A percentile compares a stretch with the other conserved stretches of the same genome.
phyloP scores from a whole-genome alignment of 2,797 vertebrate genomes.

The Enteromius unitaeniatus region DNA sequence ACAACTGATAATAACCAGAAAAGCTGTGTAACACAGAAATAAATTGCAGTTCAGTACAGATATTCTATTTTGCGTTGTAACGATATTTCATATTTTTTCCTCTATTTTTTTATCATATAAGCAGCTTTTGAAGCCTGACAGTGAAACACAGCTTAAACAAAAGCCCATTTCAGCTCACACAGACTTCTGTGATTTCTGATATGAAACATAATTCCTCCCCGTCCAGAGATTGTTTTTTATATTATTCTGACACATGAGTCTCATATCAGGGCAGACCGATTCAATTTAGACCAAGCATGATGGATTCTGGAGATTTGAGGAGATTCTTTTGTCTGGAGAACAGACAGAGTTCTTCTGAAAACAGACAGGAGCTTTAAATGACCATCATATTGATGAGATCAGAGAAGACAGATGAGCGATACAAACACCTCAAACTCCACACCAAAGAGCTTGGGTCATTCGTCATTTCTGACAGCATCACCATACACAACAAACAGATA shows the following conservation, averaged over 20 bases:
- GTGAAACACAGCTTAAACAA: neutral
- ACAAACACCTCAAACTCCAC: neutral
- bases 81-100: too few species aligned
- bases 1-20: too few species aligned
- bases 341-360: too few species aligned
- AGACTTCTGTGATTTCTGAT: neutral
- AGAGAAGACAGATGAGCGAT: neutral
- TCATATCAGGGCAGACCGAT: neutral
- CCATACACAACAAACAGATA: neutral
- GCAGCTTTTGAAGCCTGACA: neutral
- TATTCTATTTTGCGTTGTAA: too few species aligned
- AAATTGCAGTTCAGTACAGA: too few species aligned
- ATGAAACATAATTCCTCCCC: neutral
- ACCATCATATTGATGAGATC: neutral
- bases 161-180: neutral
- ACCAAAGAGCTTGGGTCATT: neutral
- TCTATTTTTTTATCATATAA: too few species aligned
- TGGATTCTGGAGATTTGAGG: neutral
- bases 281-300: neutral
- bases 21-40: too few species aligned
- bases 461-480: too few species aligned
- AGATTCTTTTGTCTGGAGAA: neutral
- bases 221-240: neutral
- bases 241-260: neutral
- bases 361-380: neutral